Evolutionary conservation across 2,888 invertebrate genomes (phyloP).

Genomic region (Aphodius sticticus): DNA sequence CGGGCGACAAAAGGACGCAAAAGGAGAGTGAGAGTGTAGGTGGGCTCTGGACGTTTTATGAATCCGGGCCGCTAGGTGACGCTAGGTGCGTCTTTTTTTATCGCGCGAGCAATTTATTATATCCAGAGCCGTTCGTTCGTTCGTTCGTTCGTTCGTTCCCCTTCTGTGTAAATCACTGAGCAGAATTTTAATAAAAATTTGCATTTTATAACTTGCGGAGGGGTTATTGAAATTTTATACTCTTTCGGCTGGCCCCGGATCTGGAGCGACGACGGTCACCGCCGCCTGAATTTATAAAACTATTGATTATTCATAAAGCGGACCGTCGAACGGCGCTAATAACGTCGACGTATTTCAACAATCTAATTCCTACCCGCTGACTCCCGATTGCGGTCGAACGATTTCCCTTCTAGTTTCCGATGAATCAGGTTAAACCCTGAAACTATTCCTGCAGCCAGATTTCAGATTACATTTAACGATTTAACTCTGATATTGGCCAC

Average conservation of each 20-base stretch:
- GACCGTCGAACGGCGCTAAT: conserved; percentile 12
- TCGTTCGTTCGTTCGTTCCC: conserved; percentile 26
- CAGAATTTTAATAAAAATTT: conserved; percentile 38
- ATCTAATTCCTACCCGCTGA: conserved; percentile 19
- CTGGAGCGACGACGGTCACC: conserved; percentile 11
- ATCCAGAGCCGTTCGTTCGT: conserved; percentile 16
- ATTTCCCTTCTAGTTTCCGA: not conserved
- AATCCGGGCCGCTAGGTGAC: not conserved
- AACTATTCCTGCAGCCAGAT: not conserved
- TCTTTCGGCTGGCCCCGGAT: conserved; percentile 16
- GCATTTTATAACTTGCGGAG: conserved; percentile 36
- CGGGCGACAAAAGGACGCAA: not conserved
- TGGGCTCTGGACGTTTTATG: not conserved
- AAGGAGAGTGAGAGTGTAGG: not conserved
- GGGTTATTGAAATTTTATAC: conserved; percentile 38
- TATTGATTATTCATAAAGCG: conserved; percentile 35
- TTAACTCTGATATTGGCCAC: not conserved
- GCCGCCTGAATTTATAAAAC: conserved; percentile 32
- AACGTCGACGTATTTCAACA: conserved; percentile 24
- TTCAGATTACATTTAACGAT: not conserved
- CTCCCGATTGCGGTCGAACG: not conserved
- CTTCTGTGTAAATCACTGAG: conserved; percentile 33
- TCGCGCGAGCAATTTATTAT: conserved; percentile 17
- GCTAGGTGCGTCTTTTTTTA: not conserved
- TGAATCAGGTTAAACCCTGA: not conserved